Evolutionary conservation across 1,140 invertebrate genomes (phyloP), one percentile per base, ranked within the genome.

Genomic region (Heterodera carotae): DNA sequence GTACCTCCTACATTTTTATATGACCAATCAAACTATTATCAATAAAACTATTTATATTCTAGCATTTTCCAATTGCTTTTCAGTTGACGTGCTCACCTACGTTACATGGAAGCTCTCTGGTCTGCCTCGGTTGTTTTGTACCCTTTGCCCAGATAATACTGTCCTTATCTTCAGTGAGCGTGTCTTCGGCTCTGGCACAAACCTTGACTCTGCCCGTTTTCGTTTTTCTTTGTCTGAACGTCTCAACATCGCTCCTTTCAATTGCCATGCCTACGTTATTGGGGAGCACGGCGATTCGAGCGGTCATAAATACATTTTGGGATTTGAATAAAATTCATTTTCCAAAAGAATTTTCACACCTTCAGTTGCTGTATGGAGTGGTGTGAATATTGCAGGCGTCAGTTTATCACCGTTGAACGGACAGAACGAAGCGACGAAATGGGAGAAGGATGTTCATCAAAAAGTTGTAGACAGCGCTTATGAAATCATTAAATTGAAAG

Each of bases 51-150:
- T 43, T 43, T 12, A 43, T n/a, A n/a, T 8, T 43, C 6, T 8
- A 8, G 2, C 39, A 12, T 53, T 73, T 69, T 76, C 34, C 18
- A 12, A 4, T 5, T 18, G 15, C 12, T 67, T 78, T 85, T 79
- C 67, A 67, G 93, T 94, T 7, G 94, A 96, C 86, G 92, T 95
- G 81, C 88, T 96, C 76, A 94, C 94, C 6, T 95, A 94, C 84
- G 93, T 95, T n/a, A 92, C 94, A 3, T 96, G 94, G 94, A 95
- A 94, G 87, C 85, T 95, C 36, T 94, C 93, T 78, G 94, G 94
- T 2, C 89, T 96, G 77, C 94, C 94, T 18, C 34, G 64, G 48
- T 56, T 18, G 18, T 56, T 56, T 22, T 56, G 4, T 56, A 5
- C 18, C 18, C 48, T 22, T 22, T 22, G 15, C 39, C 15, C n/a